Base-by-base conservation (phyloP, 35 echinoderm and acorn worm genomes). In the Apostichopus japonicus region DNA sequence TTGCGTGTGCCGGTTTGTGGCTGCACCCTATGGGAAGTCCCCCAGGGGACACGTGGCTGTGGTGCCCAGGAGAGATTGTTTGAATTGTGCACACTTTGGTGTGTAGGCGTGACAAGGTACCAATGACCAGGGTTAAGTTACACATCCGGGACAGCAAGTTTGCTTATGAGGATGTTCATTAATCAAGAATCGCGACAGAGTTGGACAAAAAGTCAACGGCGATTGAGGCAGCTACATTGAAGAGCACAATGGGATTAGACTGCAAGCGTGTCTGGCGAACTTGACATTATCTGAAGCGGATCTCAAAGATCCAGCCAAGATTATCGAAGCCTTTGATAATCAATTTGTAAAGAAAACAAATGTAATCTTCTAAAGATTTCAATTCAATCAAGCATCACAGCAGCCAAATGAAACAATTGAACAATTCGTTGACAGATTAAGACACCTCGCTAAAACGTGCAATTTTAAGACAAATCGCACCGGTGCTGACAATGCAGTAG, bases 331-430 rank as follows among this genome's bases (percentile, higher is more conserved):
- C 82, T 13, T 86, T 0, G 51, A 84, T 11, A 55, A 6, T 10
- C 81, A 84, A 54, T 84, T 84, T 84, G 53, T 84, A 27, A 84
- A 84, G 52, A 33, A 33, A 33, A 27, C 81, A 21, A 84, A 84
- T 58, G 55, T 56, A 27, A 84, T 8, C 22, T 84, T 84, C 54
- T 6, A 84, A 84, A 14, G 17, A 23, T 79, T 79, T 23, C 77
- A 79, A 44, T 53, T 55, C 51, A 19, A 53, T 58, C 44, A 58
- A n/a, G 44, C 54, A 84, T 8, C 2, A 10, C 81, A 84, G 22
- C 81, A 84, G 81, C 33, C 81, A 54, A 84, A 84, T 84, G 81
- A 84, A 54, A 84, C 51, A 84, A 84, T 55, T 54, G 81, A 84
- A 84, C 81, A 84, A 22, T 84, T 84, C 15, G 33, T 55, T 3